Percentiles rank a stretch among this genome's conserved stretches.
phyloP scores from a whole-genome alignment of 2,888 invertebrate species.

The Drosophila gaucha region DNA sequence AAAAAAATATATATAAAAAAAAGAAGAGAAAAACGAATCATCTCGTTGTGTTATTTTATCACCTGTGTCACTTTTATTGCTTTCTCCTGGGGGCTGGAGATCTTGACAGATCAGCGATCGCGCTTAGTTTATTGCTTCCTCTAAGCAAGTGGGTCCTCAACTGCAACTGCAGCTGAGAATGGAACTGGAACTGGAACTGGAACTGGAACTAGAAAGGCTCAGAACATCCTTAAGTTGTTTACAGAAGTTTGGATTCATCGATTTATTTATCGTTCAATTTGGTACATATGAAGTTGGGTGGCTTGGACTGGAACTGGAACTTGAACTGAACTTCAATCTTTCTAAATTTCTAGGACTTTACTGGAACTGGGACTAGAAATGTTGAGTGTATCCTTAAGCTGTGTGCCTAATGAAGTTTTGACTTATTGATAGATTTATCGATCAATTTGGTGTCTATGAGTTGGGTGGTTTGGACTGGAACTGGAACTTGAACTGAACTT shows the following conservation, averaged over 20 bases:
- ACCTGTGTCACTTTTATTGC: conserved; percentile 77
- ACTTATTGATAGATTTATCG: neutral
- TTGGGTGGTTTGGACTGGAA: too few relatives aligned
- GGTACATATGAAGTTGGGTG: too few relatives aligned
- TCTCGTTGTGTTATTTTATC: conserved; percentile 83
- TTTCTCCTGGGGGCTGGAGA: conserved; percentile 54
- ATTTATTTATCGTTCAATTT: neutral
- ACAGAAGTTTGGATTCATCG: neutral
- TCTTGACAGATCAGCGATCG: conserved; percentile 77
- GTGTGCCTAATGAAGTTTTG: neutral
- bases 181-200: conserved; percentile 1
- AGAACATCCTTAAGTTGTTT: neutral
- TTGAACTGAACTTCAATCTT: too few relatives aligned
- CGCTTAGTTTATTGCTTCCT: conserved; percentile 81
- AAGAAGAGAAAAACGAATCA: conserved; percentile 57
- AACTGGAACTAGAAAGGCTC: neutral
- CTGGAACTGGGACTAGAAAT: too few relatives aligned
- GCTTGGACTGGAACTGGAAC: neutral
- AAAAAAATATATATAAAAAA: conserved; percentile 7
- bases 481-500: too few relatives aligned
- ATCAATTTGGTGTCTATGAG: too few relatives aligned
- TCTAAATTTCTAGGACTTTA: too few relatives aligned
- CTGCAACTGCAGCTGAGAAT: conserved; percentile 11
- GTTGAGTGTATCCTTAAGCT: neutral
- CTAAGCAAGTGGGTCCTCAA: conserved; percentile 17